Conservation (phyloP, 2,888 invertebrate genomes). For the Agonopterix arenella region DNA sequence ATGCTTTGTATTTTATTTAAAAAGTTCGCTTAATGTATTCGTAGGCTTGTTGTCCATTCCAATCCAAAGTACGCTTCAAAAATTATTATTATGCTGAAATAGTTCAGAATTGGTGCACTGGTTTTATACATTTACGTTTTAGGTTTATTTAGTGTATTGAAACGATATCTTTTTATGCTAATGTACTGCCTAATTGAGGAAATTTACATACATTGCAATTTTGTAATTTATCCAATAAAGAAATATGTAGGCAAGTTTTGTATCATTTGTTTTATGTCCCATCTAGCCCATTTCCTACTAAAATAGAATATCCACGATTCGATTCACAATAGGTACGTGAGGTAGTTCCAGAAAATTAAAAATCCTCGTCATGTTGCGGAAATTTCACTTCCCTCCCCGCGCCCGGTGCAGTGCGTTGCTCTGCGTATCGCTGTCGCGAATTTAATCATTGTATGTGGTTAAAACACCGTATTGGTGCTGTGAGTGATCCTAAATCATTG, state of each 20-base stretch:
- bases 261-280: slow-evolving; percentile 22
- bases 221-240: slow-evolving; percentile 72
- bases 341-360: too few species aligned
- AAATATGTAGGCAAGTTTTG: slow-evolving; percentile 47
- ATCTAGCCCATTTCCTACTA: too few species aligned
- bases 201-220: slow-evolving; percentile 45
- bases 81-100: slow-evolving; percentile 5
- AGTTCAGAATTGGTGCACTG: slow-evolving; percentile 19
- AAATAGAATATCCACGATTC: too few species aligned
- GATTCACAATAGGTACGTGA: too few species aligned
- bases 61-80: slow-evolving; percentile 26
- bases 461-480: too few species aligned
- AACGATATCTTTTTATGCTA: slow-evolving; percentile 37
- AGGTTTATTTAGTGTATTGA: slow-evolving; percentile 42
- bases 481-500: too few species aligned
- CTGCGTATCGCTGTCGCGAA: too few species aligned
- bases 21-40: slow-evolving; percentile 3
- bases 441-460: too few species aligned
- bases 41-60: slow-evolving; percentile 52
- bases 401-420: too few species aligned
- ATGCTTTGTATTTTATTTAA: background rate
- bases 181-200: slow-evolving; percentile 45
- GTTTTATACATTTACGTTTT: slow-evolving; percentile 37
- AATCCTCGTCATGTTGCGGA: too few species aligned
- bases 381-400: too few species aligned